These are phyloP conservation scores for Tipula vernalis DNA, from an alignment of 2,888 invertebrate species.

Conservation along the genomic window DNA sequence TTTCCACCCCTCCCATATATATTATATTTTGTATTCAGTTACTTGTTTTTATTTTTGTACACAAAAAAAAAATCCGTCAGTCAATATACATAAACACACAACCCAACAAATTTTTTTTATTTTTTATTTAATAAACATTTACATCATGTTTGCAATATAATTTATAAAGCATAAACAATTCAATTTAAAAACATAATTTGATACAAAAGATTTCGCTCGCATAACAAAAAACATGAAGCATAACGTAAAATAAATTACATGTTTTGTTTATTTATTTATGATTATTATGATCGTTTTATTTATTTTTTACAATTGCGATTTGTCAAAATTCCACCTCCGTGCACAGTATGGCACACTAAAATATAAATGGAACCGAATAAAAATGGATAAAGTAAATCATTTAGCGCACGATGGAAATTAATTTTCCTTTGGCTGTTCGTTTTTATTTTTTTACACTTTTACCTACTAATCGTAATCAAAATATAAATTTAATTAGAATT, in stretches of 20 bases:
- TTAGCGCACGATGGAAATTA: not conserved
- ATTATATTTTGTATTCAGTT: not conserved
- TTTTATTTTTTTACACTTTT: not conserved
- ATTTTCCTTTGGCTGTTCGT: not conserved
- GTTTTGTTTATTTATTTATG: not conserved
- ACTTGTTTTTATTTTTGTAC: not conserved
- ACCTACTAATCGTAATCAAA: not conserved
- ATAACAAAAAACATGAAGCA: not conserved
- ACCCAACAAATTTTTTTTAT: not conserved
- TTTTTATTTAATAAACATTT: not conserved
- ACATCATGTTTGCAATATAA: not conserved
- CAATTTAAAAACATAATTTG: not conserved
- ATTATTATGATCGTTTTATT: conserved; percentile 4
- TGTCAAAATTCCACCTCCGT: not conserved
- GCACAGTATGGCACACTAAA: not conserved
- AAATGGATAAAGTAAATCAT: not conserved
- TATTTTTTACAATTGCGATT: not conserved
- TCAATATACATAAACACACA: not conserved
- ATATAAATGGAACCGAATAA: not conserved
- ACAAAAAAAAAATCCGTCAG: not conserved
- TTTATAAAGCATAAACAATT: conserved; percentile 1
- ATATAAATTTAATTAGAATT: not conserved
- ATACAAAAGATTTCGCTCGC: not conserved
- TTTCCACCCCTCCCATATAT: not conserved
- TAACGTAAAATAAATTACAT: not conserved